phyloP scores from a whole-genome alignment of 2,113 vertebrate genomes.

The Aptenodytes forsteri region DNA sequence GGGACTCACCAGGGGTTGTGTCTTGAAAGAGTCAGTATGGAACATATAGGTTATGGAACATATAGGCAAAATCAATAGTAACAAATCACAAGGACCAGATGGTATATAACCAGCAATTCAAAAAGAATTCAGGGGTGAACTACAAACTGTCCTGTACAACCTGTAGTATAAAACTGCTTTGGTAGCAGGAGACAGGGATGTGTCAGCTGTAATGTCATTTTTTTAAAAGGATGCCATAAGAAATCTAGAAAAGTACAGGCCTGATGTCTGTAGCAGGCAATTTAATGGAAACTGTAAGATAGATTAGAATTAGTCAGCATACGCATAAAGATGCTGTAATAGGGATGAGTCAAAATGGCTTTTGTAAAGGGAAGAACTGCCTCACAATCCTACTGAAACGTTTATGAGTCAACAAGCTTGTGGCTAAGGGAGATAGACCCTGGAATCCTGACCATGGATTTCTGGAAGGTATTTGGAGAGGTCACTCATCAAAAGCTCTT shows the following conservation, averaged over 20 bases:
- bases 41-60: not conserved
- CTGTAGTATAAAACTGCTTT: not conserved
- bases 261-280: not conserved
- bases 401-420: not conserved
- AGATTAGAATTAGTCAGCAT: not conserved
- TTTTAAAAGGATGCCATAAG: not conserved
- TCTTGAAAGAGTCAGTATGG: not conserved
- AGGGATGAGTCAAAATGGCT: not conserved
- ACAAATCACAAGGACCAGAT: not conserved
- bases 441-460: not conserved
- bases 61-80: not conserved
- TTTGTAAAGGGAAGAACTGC: not conserved
- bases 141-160: not conserved
- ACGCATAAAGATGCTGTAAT: not conserved
- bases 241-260: not conserved
- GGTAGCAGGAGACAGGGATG: not conserved
- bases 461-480: not conserved
- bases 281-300: not conserved
- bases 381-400: not conserved
- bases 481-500: not conserved
- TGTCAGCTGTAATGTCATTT: not conserved
- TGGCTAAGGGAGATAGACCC: not conserved
- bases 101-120: not conserved
- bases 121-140: not conserved
- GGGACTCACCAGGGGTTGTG: not conserved